Evolutionary conservation across 2,113 vertebrate genomes (phyloP), one percentile per base, ranked within the genome.

Genomic region (Beaufortia kweichowensis): DNA sequence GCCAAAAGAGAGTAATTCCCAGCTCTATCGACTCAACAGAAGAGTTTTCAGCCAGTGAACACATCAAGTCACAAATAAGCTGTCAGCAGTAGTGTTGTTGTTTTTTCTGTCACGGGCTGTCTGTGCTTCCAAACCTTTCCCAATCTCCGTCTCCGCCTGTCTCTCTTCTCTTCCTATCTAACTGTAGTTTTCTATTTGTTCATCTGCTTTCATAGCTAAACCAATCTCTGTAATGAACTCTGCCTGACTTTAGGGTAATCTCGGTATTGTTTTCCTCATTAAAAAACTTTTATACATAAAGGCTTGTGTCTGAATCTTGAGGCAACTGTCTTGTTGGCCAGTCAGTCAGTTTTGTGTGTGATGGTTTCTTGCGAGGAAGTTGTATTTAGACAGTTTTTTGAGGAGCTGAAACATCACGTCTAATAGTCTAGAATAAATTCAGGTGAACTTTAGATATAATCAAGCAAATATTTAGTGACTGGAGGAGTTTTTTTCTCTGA

Each of bases 1-100:
- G 84, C 87, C 80, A 84, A 85, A 82, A 82, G 69, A 78, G 67
- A 87, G 82, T 82, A 87, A 88, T 86, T 74, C 84, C 78, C 86
- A 85, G 87, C 86, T 87, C 76, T 85, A 82, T 86, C 76, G 53
- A 50, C 75, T 81, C 76, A 70, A 65, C 65, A 78, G 55, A 82
- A 61, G 70, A 53, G 56, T 79, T 65, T 85, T 86, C 68, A 84
- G 82, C 80, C 85, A 83, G 83, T 77, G 55, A 78, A 77, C 79
- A 69, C 56, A 69, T 75, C 76, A 72, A 87, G 82, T 80, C 75
- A 75, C 70, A 82, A 82, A 83, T 64, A 62, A 61, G 79, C 78
- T 83, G 86, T 86, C 85, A 86, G 73, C 63, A 78, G 77, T 81
- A 85, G 85, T 83, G 85, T 82, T 46, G 84, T 74, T 87, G 78